Base-by-base conservation (phyloP, 2,797 vertebrate genomes). In the Malacoctenus gilli region DNA sequence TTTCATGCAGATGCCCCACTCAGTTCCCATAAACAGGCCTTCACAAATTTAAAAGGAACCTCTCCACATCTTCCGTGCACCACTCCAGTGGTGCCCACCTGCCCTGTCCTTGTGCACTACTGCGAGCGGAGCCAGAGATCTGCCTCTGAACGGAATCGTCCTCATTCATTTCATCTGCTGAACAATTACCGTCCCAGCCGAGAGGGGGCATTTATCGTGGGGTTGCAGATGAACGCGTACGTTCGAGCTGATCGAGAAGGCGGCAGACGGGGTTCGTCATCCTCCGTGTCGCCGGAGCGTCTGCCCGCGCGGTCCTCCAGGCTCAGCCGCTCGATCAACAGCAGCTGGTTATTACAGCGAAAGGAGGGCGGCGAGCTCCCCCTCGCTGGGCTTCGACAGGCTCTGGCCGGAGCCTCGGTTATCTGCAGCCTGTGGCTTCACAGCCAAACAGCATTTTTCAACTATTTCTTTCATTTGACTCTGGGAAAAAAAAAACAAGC, bases 211-310 rank as follows among this genome's bases (percentile, higher is more conserved):
- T 19, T n/a, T 36, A 71, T 62, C n/a, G 20, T 34, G 35, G 43
- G 32, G 38, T 14, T 7, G 30, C 38, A 36, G 13, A 16, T 53
- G 18, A 2, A 32, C 13, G 44, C 15, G 31, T 59, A 43, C 47
- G 60, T 70, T 57, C 50, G 54, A 5, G 0, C 38, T 6, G 46
- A 59, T 75, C 21, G 68, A 79, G 73, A 87, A 83, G 77, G 63
- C 76, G 57, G 61, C 75, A 75, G 81, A 83, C 64, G 57, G 59
- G 35, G 54, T 79, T 85, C 67, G 34, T 84, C 80, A 72, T 71
- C 85, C 67, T 75, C 51, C 15, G 23, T 83, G 85, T 83, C 83
- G 83, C 74, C 21, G 32, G 50, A 77, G 80, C 86, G 89, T 86
- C 86, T 90, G 88, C 58, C 77, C 31, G 49, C 4, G 0, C 68